Conservation (phyloP, 2,888 invertebrate species). For the Calliopum simillimum region DNA sequence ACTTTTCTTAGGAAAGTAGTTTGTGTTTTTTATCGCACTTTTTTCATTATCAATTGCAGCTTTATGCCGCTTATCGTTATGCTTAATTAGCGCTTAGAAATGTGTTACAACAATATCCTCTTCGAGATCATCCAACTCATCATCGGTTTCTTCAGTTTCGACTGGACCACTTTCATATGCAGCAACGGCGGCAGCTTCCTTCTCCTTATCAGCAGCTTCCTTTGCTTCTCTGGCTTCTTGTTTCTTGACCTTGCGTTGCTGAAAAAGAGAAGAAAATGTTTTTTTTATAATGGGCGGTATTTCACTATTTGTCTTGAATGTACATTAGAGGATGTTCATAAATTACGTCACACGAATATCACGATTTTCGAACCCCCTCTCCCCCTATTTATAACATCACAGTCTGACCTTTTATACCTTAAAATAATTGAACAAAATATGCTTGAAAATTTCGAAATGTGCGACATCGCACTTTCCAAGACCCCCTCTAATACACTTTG, state of each 20-base stretch:
- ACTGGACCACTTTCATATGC: slow-evolving; percentile 57
- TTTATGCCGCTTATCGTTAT: neutral
- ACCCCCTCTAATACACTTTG: no score
- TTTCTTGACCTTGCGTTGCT: slow-evolving; percentile 79
- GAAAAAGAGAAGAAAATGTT: slow-evolving; percentile 45
- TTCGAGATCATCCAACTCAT: slow-evolving; percentile 88
- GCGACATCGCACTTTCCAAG: no score
- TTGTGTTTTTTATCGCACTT: neutral
- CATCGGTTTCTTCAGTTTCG: slow-evolving; percentile 82
- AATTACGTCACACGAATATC: no score
- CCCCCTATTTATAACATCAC: no score
- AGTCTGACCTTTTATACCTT: no score
- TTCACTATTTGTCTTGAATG: no score
- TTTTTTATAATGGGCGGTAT: neutral
- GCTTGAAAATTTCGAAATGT: no score
- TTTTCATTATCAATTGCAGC: neutral
- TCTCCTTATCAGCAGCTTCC: slow-evolving; percentile 68
- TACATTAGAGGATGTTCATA: no score
- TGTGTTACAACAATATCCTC: slow-evolving; percentile 90
- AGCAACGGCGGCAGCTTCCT: slow-evolving; percentile 75
- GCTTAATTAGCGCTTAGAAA: slow-evolving; percentile 69
- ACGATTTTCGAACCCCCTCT: no score
- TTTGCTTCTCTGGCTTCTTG: slow-evolving; percentile 72
- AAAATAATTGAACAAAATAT: no score
- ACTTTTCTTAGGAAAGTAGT: slow-evolving; percentile 2